Evolutionary conservation across 2,113 vertebrate genomes (phyloP).

Genomic region (Chloropsis hardwickii): DNA sequence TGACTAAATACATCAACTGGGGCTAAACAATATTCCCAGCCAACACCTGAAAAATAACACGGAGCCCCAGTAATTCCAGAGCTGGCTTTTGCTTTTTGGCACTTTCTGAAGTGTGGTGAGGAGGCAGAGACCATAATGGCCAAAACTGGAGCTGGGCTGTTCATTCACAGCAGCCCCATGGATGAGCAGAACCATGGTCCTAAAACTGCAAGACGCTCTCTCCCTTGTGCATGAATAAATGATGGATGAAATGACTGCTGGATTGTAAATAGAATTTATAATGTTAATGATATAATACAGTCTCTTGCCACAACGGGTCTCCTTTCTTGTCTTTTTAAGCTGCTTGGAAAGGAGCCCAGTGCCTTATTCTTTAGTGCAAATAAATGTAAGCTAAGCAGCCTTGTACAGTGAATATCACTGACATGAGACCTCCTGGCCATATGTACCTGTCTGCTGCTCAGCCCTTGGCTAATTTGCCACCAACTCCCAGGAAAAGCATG

Average conservation of each 20-base stretch:
- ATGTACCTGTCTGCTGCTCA: not conserved
- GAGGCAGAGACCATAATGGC: not conserved
- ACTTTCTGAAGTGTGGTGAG: not conserved
- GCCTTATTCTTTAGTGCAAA: constrained; percentile 5
- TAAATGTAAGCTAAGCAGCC: constrained; percentile 24
- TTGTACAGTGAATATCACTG: not conserved
- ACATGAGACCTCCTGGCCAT: not conserved
- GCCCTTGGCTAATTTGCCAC: not conserved
- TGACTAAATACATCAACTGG: accelerated
- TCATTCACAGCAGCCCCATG: not conserved
- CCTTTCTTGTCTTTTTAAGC: constrained; percentile 35
- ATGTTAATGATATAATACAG: not conserved
- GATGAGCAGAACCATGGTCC: not conserved
- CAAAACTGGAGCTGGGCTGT: not conserved
- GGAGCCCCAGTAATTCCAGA: not conserved
- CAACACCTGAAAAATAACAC: not conserved
- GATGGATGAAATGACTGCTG: constrained; percentile 40
- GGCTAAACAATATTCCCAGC: not conserved
- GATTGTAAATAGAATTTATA: constrained; percentile 34
- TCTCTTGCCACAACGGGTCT: not conserved
- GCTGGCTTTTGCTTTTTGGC: not conserved
- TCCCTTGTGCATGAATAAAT: constrained; percentile 35
- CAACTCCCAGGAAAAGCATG: not conserved
- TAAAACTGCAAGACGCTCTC: not conserved
- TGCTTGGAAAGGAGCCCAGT: constrained; percentile 36